Conservation (phyloP, 2,113 vertebrate genomes). For the Bungarus multicinctus region DNA sequence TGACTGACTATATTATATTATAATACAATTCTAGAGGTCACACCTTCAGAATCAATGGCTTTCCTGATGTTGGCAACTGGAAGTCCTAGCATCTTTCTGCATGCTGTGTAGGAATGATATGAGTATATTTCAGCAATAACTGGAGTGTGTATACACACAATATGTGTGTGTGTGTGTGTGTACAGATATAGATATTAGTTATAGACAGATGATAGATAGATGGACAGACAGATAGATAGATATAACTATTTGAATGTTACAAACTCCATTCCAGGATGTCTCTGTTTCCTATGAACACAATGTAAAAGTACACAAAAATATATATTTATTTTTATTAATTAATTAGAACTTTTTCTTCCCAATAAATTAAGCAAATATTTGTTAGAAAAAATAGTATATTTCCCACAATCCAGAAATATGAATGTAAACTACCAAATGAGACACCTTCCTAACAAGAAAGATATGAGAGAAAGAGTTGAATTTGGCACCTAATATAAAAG, state of each 20-base stretch:
- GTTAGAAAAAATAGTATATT: not conserved
- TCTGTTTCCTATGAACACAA: not conserved
- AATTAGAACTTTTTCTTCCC: not conserved
- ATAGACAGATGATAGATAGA: too few relatives aligned
- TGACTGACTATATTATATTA: constrained; percentile 2
- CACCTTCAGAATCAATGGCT: not conserved
- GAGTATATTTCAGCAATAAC: not conserved
- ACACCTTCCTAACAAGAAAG: not conserved
- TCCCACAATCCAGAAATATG: not conserved
- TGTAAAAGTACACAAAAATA: not conserved
- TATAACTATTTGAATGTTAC: not conserved
- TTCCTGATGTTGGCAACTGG: not conserved
- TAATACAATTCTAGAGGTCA: not conserved
- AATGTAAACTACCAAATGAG: not conserved
- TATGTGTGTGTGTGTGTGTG: too few relatives aligned
- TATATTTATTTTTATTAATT: too few relatives aligned
- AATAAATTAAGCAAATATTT: not conserved
- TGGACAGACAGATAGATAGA: accelerated
- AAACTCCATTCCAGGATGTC: not conserved
- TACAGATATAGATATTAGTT: too few relatives aligned
- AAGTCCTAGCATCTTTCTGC: not conserved
- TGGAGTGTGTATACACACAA: not conserved
- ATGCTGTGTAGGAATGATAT: not conserved
- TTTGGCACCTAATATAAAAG: not conserved
- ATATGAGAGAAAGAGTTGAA: not conserved